These are phyloP conservation scores for Heteromurus nitidus DNA, from an alignment of 2,888 invertebrate genomes.

Conservation along the genomic window DNA sequence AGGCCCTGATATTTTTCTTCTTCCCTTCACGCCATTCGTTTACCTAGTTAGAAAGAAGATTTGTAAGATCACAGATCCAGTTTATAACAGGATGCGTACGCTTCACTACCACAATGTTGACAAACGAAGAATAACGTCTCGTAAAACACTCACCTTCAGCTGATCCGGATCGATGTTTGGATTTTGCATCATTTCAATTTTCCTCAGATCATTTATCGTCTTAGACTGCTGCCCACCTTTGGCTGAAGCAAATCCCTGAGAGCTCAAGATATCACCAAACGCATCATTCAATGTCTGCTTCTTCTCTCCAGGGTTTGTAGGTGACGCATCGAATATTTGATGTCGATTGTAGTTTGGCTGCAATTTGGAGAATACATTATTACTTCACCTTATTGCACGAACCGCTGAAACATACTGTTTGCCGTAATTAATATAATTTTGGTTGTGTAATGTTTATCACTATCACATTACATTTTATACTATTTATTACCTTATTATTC, in stretches of 20 bases:
- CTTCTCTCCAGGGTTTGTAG: slow-evolving; percentile 48
- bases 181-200: slow-evolving; percentile 65
- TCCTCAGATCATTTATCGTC: slow-evolving; percentile 71
- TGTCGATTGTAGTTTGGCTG: slow-evolving; percentile 66
- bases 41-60: too few relatives aligned
- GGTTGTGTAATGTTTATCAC: too few relatives aligned
- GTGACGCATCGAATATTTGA: slow-evolving; percentile 61
- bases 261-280: slow-evolving; percentile 71
- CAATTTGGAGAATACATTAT: too few relatives aligned
- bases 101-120: not conserved
- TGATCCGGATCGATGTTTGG: slow-evolving; percentile 66
- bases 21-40: slow-evolving; percentile 91
- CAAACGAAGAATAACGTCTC: too few relatives aligned
- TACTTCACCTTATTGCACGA: too few relatives aligned
- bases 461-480: too few relatives aligned
- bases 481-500: slow-evolving; percentile 16
- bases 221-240: slow-evolving; percentile 46
- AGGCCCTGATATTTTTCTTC: slow-evolving; percentile 95
- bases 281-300: slow-evolving; percentile 71
- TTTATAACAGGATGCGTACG: not conserved
- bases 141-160: slow-evolving; percentile 65
- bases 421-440: too few relatives aligned
- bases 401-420: too few relatives aligned
- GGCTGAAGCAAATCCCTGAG: slow-evolving; percentile 68
- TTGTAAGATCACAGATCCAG: too few relatives aligned